phyloP scores from a whole-genome alignment of 2,113 vertebrate species.

The Coracopsis vasa region DNA sequence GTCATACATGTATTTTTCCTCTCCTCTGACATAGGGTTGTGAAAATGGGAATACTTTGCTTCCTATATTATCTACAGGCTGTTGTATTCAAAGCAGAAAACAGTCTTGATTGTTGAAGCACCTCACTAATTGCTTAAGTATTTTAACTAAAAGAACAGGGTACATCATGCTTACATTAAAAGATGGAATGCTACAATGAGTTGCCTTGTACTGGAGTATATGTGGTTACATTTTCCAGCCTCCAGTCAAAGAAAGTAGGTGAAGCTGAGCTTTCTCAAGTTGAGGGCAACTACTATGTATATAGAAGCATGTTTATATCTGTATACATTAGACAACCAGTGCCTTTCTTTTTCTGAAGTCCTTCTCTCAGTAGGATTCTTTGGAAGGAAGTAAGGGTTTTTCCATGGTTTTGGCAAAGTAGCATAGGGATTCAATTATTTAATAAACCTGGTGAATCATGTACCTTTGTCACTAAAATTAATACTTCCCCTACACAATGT shows the following conservation, averaged over 20 bases:
- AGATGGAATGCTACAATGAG: slow-evolving; percentile 6
- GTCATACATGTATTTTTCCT: slow-evolving; percentile 7
- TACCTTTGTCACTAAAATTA: slow-evolving; percentile 15
- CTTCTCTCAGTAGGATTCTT: neutral
- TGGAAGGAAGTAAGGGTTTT: slow-evolving; percentile 21
- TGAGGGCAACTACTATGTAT: slow-evolving; percentile 14
- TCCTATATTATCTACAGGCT: neutral
- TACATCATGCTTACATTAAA: slow-evolving; percentile 5
- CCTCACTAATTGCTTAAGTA: neutral
- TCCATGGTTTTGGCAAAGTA: slow-evolving; percentile 3
- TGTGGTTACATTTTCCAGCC: slow-evolving; percentile 55
- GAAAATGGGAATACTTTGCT: slow-evolving; percentile 2
- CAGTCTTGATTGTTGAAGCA: neutral
- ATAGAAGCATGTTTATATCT: slow-evolving; percentile 60
- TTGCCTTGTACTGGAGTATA: slow-evolving; percentile 12
- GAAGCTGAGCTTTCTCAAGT: slow-evolving; percentile 58
- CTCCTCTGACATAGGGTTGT: neutral
- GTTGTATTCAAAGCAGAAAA: slow-evolving; percentile 39
- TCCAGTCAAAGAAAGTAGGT: slow-evolving; percentile 35
- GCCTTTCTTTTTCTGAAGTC: slow-evolving; percentile 66
- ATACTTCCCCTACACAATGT: neutral
- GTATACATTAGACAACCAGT: slow-evolving; percentile 34
- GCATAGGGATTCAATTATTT: neutral
- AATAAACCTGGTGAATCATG: neutral
- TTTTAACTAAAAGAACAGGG: slow-evolving; percentile 21